These are phyloP conservation scores for Phyto melanocephala DNA, from an alignment of 2,888 invertebrate genomes.

Conservation along the genomic window DNA sequence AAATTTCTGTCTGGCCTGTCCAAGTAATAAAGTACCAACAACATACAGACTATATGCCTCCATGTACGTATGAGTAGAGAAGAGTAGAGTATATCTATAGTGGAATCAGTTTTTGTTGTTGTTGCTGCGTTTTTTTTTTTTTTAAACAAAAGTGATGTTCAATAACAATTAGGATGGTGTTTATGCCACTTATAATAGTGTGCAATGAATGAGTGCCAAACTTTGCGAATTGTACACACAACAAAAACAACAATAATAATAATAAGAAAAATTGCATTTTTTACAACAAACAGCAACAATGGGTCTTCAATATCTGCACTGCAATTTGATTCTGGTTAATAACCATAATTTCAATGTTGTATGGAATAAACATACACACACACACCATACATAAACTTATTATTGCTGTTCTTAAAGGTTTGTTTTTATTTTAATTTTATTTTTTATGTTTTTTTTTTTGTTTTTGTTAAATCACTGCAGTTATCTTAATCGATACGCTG, in stretches of 20 bases:
- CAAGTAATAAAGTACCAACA: background rate
- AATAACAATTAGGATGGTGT: conserved; percentile 65
- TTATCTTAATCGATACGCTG: conserved; percentile 64
- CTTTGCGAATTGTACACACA: background rate
- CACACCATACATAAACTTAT: too few species aligned
- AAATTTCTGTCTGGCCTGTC: background rate
- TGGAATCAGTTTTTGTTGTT: conserved; percentile 21
- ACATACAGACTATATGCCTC: background rate
- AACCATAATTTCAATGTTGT: conserved; percentile 64
- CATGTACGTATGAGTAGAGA: background rate
- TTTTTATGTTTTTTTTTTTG: background rate
- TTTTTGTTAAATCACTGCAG: conserved; percentile 60
- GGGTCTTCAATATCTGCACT: conserved; percentile 46
- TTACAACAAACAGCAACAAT: conserved; percentile 11
- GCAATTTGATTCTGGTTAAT: conserved; percentile 65
- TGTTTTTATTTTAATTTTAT: conserved; percentile 16
- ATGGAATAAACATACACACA: conserved; percentile 38
- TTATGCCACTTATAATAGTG: conserved; percentile 65
- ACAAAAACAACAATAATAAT: conserved; percentile 16
- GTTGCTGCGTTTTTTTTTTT: conserved; percentile 26
- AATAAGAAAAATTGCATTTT: background rate
- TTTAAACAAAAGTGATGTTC: conserved; percentile 57
- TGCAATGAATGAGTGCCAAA: conserved; percentile 64
- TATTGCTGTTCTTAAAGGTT: conserved; percentile 36
- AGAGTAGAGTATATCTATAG: conserved; percentile 14